Percentiles rank a stretch among this genome's conserved stretches.
These are phyloP conservation scores for Molossus alvarezi DNA, from an alignment of 2,797 vertebrate species.

Conservation along the genomic window DNA sequence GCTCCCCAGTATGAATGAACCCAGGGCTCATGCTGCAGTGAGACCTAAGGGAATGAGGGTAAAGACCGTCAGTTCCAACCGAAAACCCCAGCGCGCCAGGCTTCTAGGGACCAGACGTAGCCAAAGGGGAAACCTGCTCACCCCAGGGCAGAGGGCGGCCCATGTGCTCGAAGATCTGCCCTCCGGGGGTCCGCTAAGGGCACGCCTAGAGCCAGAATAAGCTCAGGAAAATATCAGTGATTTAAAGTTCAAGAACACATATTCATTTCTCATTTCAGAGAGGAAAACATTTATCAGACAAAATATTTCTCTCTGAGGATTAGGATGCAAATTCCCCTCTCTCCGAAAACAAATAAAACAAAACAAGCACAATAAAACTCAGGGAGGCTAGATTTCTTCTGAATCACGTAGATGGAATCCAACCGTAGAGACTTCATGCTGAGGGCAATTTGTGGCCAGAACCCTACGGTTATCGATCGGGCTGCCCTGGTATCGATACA, in stretches of 20 bases:
- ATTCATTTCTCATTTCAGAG: neutral
- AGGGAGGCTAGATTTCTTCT: neutral
- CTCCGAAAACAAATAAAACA: constrained; percentile 36
- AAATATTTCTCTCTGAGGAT: constrained; percentile 43
- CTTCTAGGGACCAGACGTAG: neutral
- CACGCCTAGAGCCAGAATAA: neutral
- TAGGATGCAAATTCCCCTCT: neutral
- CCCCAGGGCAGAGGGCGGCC: neutral
- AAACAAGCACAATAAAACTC: constrained; percentile 3
- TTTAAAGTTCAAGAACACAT: constrained; percentile 34
- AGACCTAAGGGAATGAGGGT: constrained; percentile 35
- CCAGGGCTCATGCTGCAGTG: constrained; percentile 22
- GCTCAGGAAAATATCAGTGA: neutral
- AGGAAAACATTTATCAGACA: neutral
- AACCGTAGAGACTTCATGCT: neutral
- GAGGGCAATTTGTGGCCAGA: neutral
- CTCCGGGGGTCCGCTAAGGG: fast-evolving
- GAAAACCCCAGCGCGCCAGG: neutral
- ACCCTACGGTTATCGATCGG: neutral
- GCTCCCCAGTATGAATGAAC: constrained; percentile 69
- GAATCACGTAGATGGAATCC: neutral
- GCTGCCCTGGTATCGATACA: neutral
- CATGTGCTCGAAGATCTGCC: neutral
- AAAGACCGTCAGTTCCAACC: neutral
- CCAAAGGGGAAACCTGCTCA: neutral